Percentiles rank a stretch among this genome's conserved stretches.
Conservation (phyloP, 2,888 invertebrate genomes). For the Oegoconia quadripuncta region DNA sequence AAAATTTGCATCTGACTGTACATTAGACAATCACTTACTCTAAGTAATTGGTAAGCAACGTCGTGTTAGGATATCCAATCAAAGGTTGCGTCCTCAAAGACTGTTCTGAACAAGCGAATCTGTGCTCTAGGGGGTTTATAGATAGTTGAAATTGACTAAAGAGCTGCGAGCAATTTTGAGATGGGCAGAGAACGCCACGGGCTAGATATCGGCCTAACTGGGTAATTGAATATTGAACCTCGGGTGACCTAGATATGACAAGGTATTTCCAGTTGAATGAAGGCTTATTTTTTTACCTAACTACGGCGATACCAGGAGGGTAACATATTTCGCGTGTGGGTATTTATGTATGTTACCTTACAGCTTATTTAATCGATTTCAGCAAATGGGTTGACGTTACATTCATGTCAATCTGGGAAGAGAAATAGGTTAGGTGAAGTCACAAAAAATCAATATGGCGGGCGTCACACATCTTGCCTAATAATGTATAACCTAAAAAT, state of each 20-base stretch:
- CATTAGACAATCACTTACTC: conserved; percentile 68
- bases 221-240: conserved; percentile 66
- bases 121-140: conserved; percentile 18
- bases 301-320: no score
- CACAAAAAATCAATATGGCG: no score
- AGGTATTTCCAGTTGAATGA: conserved; percentile 7
- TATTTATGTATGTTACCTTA: no score
- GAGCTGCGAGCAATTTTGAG: conserved; percentile 44
- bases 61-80: conserved; percentile 59
- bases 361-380: no score
- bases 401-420: no score
- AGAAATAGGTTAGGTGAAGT: no score
- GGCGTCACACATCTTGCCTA: no score
- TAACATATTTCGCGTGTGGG: no score
- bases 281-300: neutral
- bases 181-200: conserved; percentile 50
- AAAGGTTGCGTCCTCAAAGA: conserved; percentile 52
- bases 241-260: conserved; percentile 40
- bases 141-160: conserved; percentile 27
- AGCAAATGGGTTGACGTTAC: no score
- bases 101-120: conserved; percentile 19
- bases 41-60: conserved; percentile 70
- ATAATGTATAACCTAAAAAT: no score
- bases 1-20: conserved; percentile 38
- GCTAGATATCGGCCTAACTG: conserved; percentile 56